Evolutionary conservation across 2,797 vertebrate species (phyloP), one percentile per base, ranked within the genome.

Genomic region (Cottoperca gobio): DNA sequence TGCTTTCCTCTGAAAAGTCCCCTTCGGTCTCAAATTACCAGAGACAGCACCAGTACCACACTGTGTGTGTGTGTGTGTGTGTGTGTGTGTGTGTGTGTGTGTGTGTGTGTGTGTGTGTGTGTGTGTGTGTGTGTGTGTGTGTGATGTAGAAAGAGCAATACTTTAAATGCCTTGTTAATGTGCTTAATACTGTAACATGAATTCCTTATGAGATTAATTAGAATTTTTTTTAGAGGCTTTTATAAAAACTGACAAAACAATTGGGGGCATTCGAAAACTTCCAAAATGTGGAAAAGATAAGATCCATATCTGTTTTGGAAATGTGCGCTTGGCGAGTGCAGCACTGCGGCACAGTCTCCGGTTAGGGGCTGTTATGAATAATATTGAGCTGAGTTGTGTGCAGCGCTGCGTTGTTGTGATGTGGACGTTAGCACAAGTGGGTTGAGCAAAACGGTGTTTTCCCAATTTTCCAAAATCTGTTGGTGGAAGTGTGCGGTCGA

Each of bases 1-100:
- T 93, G 95, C 94, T 96, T 95, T 95, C 90, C 95, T 95, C 95
- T 94, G 92, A 97, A 96, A 96, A 93, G 86, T 95, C 94, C 94
- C 74, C 48, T 95, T 94, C 91, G 86, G 93, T 93, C 94, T 97
- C 96, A 92, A 74, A 94, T 97, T 96, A 95, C 96, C 90, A 73
- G 89, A 84, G 72, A 90, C 79, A 76, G 72, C 78, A 58, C 81
- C 61, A 81, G 82, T 76, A 83, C 78, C 82, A 83, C 78, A 73
- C 70, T 73, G 74, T 78, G 83, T 66, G 62, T 69, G 63, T 19
- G 13, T 64, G 60, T 71, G 55, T 76, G 73, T 54, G 33, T 62
- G 49, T 58, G 26, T 48, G 33, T 49, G 78, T 64, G 68, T 61
- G 68, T 64, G 24, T 55, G 55, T 50, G 63, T 55, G 49, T 23